phyloP scores from a whole-genome alignment of 2,113 vertebrate genomes.

The Epinephelus moara region DNA sequence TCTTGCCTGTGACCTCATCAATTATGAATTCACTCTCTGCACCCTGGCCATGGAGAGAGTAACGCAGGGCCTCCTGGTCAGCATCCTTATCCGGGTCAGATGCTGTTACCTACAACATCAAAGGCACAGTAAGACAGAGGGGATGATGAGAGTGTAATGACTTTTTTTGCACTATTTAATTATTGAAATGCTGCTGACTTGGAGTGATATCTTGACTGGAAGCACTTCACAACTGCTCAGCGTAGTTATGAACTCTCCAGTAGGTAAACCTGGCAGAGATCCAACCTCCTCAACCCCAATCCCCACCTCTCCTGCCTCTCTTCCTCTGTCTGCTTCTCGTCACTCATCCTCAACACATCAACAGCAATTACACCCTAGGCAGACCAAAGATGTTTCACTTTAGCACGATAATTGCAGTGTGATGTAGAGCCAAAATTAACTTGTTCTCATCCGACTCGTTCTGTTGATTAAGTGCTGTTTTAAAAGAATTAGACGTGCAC shows the following conservation, averaged over 20 bases:
- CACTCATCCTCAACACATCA: conserved; percentile 50
- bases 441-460: no score
- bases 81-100: conserved; percentile 89
- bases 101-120: conserved; percentile 87
- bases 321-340: conserved; percentile 22
- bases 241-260: conserved; percentile 11
- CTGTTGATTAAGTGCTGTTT: background rate
- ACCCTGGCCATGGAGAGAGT: conserved; percentile 91
- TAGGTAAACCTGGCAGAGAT: conserved; percentile 34
- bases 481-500: conserved; percentile 10
- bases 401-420: conserved; percentile 36
- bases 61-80: conserved; percentile 88
- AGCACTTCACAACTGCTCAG: conserved; percentile 29
- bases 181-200: conserved; percentile 61
- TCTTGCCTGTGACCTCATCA: conserved; percentile 90
- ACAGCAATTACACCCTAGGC: conserved; percentile 47
- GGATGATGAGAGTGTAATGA: conserved; percentile 15
- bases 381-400: conserved; percentile 54
- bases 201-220: conserved; percentile 41
- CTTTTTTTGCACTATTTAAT: conserved; percentile 48
- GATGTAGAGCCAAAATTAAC: conserved; percentile 48
- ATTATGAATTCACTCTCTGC: conserved; percentile 91
- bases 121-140: conserved; percentile 28
- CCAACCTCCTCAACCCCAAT: conserved; percentile 8
- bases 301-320: conserved; percentile 14